These are phyloP conservation scores for Melieria picta DNA, from an alignment of 2,888 invertebrate genomes.

Conservation along the genomic window DNA sequence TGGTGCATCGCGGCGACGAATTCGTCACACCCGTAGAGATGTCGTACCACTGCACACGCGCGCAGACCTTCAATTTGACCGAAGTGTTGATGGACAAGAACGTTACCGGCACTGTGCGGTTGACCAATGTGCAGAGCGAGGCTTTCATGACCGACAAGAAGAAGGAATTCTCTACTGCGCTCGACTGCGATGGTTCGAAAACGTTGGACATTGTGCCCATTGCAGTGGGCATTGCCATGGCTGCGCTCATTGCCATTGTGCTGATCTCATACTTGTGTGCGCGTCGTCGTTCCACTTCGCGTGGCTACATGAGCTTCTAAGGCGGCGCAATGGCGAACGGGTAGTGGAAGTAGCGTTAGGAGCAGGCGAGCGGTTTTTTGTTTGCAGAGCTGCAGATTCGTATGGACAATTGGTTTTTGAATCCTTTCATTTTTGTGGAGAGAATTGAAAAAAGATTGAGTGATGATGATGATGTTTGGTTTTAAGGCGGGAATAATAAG, in stretches of 20 bases:
- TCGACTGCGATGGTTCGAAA: conserved; percentile 78
- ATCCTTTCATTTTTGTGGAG: too few species aligned
- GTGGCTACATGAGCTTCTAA: conserved; percentile 90
- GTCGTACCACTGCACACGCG: conserved; percentile 78
- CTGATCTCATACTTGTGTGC: conserved; percentile 93
- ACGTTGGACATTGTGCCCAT: conserved; percentile 95
- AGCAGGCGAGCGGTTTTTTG: not conserved
- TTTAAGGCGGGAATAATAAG: too few species aligned
- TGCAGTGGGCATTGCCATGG: conserved; percentile 93
- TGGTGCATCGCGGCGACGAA: conserved; percentile 68
- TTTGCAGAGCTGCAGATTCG: too few species aligned
- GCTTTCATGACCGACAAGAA: conserved; percentile 72
- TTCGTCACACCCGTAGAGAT: conserved; percentile 73
- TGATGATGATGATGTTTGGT: too few species aligned
- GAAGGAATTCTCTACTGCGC: conserved; percentile 75
- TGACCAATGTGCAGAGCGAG: conserved; percentile 77
- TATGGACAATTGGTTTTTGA: too few species aligned
- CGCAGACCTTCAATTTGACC: conserved; percentile 71
- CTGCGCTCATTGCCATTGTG: conserved; percentile 88
- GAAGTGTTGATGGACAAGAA: conserved; percentile 47
- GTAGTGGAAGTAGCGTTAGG: not conserved
- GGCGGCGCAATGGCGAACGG: conserved; percentile 6
- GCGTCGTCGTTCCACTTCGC: conserved; percentile 82
- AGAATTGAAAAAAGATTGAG: too few species aligned
- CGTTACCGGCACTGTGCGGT: conserved; percentile 67